Evolutionary conservation across 2,113 vertebrate genomes (phyloP).

Genomic region (Hassar affinis): DNA sequence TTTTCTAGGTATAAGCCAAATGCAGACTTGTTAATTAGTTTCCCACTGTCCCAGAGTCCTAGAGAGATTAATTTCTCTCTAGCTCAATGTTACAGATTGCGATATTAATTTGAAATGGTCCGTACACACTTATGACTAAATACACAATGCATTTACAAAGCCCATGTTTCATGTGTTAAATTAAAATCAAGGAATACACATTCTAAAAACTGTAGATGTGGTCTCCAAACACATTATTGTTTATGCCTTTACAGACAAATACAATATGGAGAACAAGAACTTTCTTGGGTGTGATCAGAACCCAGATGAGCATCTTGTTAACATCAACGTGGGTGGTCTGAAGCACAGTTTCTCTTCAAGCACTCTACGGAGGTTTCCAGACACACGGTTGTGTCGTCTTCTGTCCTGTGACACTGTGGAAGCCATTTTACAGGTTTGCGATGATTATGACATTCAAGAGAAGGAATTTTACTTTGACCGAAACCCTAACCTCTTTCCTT

Average conservation of each 20-base stretch:
- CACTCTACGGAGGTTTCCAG: constrained; percentile 86
- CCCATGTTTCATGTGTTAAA: background rate
- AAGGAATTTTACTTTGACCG: constrained; percentile 96
- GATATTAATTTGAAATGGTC: background rate
- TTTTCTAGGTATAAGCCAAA: background rate
- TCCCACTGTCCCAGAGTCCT: background rate
- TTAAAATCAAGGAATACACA: background rate
- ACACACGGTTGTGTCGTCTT: constrained; percentile 91
- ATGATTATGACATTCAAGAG: constrained; percentile 89
- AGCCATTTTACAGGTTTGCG: constrained; percentile 92
- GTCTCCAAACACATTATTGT: background rate
- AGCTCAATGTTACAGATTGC: background rate
- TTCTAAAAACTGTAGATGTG: background rate
- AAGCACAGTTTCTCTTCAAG: constrained; percentile 83
- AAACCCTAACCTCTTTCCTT: constrained; percentile 89
- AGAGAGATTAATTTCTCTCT: background rate
- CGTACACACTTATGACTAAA: too few relatives aligned
- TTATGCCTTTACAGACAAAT: constrained; percentile 27
- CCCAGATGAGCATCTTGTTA: constrained; percentile 80
- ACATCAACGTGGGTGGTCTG: constrained; percentile 92
- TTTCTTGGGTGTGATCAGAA: constrained; percentile 72
- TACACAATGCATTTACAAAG: background rate
- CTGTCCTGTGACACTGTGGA: constrained; percentile 88
- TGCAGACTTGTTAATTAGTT: background rate
- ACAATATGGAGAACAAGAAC: constrained; percentile 82